Base-by-base conservation (phyloP, 2,888 invertebrate species). In the Lepidochrysops patricia region DNA sequence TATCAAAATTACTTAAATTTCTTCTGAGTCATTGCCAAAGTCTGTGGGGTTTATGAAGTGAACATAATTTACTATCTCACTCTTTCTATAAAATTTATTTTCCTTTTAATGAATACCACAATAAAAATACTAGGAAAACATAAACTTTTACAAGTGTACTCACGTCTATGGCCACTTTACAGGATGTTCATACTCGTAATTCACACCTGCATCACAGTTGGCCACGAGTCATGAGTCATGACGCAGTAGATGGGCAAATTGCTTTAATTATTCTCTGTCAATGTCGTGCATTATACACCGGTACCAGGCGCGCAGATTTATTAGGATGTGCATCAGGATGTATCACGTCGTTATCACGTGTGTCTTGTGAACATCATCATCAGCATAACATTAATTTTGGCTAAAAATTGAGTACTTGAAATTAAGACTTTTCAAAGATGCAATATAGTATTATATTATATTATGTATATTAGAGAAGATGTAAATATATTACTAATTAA, bases 251-350 rank as follows among this genome's bases (percentile, higher is more conserved):
- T 32, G 54, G 15, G 32, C 54, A 54, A 54, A 54, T 54, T 54
- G 54, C 54, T 54, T 54, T 54, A 54, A 54, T 54, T 54, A 54
- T 54, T 54, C 54, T 32, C 27, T 54, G 54, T 32, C 54, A 54
- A 54, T 29, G 54, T 29, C 19, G 15, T 29, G 27, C 19, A 32
- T 54, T 54, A 54, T 54, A 19, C 32, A 54, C 29, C 54, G 29
- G 27, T 29, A 54, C 29, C 29, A 12, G 54, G 29, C 15, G 15
- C 9, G 19, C 32, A 54, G 29, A 54, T 54, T 32, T 54, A 54
- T 54, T 32, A 54, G 29, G 29, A 15, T 54, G 29, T 29, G 54
- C 13, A 29, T 54, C 29, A 29, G 43, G 43, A 43, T 43, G 43
- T 23, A 43, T 43, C 23, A 43, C 43, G 43, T 43, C 54, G 15